Conservation (phyloP, 2,888 invertebrate species). For the Hemistola chrysoprasaria region DNA sequence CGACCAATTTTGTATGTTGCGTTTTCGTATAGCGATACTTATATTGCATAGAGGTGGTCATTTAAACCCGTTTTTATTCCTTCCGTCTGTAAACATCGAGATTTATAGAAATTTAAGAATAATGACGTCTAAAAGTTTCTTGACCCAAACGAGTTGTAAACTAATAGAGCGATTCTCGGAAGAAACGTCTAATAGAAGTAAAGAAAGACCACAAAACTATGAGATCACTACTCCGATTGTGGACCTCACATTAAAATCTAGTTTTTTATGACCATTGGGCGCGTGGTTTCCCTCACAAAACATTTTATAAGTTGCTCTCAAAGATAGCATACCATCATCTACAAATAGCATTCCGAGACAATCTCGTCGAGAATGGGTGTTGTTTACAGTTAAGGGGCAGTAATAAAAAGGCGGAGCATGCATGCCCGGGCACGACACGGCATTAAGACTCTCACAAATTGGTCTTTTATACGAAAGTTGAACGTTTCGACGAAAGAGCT, state of each 20-base stretch:
- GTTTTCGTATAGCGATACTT: slow-evolving; percentile 11
- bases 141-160: slow-evolving; percentile 3
- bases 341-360: slow-evolving; percentile 55
- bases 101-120: background rate
- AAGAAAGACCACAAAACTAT: slow-evolving; percentile 25
- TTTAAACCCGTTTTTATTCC: too few relatives aligned
- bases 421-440: slow-evolving; percentile 68
- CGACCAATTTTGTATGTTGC: slow-evolving; percentile 68
- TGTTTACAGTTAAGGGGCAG: slow-evolving; percentile 78
- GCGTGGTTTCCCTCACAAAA: slow-evolving; percentile 32
- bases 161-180: slow-evolving; percentile 3
- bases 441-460: slow-evolving; percentile 75
- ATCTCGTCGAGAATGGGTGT: slow-evolving; percentile 68
- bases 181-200: slow-evolving; percentile 15
- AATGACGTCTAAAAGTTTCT: background rate
- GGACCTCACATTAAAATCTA: slow-evolving; percentile 31
- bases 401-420: slow-evolving; percentile 79
- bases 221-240: slow-evolving; percentile 26
- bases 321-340: slow-evolving; percentile 51
- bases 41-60: too few relatives aligned
- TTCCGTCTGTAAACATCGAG: too few relatives aligned
- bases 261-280: slow-evolving; percentile 40
- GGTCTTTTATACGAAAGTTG: slow-evolving; percentile 74
- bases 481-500: slow-evolving; percentile 72
- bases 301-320: slow-evolving; percentile 28